Evolutionary conservation across 2,797 vertebrate genomes (phyloP).

Genomic region (Thunnus albacares): DNA sequence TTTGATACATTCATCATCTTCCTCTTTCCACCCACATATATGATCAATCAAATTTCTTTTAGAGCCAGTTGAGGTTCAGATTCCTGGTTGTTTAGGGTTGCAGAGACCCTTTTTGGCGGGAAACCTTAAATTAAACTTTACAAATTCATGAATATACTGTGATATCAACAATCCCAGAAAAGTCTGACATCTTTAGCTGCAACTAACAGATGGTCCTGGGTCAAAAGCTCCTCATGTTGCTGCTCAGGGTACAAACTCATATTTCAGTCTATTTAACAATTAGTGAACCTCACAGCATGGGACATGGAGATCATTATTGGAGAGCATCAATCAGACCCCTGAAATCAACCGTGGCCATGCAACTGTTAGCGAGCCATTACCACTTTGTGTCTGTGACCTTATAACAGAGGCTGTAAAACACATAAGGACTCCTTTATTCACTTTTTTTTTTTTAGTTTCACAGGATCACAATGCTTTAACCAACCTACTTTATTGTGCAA

Average conservation of each 20-base stretch:
- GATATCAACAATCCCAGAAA: conserved; percentile 26
- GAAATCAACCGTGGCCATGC: conserved; percentile 67
- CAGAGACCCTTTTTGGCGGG: background rate
- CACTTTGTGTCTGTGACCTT: conserved; percentile 73
- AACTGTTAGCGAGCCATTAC: conserved; percentile 66
- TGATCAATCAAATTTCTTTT: conserved; percentile 67
- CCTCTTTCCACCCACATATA: conserved; percentile 56
- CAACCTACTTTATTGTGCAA: conserved; percentile 19
- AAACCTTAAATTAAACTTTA: conserved; percentile 9
- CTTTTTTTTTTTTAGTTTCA: conserved; percentile 14
- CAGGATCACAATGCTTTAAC: conserved; percentile 25
- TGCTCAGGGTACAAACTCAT: conserved; percentile 70
- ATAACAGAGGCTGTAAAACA: conserved; percentile 80
- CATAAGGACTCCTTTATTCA: conserved; percentile 69
- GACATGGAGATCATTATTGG: conserved; percentile 78
- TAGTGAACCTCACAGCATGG: conserved; percentile 78
- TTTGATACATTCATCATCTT: conserved; percentile 71
- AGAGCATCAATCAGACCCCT: conserved; percentile 81
- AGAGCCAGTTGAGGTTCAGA: background rate
- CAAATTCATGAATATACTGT: conserved; percentile 6
- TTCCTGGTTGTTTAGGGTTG: background rate
- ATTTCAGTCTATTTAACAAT: conserved; percentile 81
- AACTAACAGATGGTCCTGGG: conserved; percentile 53
- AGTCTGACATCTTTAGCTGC: conserved; percentile 22
- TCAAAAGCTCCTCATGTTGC: conserved; percentile 47